Conservation (phyloP, 2,113 vertebrate species). For the Ameiurus melas region DNA sequence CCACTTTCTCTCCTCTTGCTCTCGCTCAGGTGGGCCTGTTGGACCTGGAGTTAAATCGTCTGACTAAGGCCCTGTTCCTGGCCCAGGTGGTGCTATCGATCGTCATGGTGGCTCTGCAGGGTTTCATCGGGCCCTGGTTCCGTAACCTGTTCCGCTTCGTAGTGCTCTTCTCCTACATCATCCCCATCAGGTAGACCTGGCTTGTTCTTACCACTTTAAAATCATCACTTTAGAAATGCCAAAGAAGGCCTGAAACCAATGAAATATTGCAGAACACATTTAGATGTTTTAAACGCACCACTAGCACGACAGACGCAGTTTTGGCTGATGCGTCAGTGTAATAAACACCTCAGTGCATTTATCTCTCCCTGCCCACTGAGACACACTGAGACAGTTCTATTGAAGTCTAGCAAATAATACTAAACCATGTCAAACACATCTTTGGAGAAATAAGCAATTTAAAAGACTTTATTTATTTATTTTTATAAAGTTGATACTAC, state of each 20-base stretch:
- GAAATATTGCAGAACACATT: background rate
- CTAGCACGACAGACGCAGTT: background rate
- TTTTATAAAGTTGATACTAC: background rate
- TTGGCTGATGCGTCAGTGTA: background rate
- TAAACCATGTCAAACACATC: background rate
- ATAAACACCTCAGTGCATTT: too few relatives aligned
- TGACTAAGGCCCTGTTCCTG: slow-evolving; percentile 94
- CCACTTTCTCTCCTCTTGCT: background rate
- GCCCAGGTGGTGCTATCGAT: slow-evolving; percentile 88
- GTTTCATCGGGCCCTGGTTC: slow-evolving; percentile 92
- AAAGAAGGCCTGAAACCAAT: background rate
- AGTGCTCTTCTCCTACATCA: slow-evolving; percentile 98
- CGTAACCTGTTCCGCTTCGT: slow-evolving; percentile 93
- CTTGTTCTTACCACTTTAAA: slow-evolving; percentile 34
- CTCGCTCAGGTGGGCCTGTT: slow-evolving; percentile 83
- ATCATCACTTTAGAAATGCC: background rate
- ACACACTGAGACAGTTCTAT: background rate
- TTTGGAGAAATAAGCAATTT: background rate
- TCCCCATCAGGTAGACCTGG: slow-evolving; percentile 88
- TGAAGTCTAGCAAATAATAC: background rate
- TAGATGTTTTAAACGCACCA: background rate
- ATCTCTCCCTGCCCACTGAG: background rate
- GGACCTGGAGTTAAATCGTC: slow-evolving; percentile 92
- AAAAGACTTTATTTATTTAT: background rate
- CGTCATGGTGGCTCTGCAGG: slow-evolving; percentile 95